A percentile compares a stretch with the other conserved stretches of the same genome.
These are phyloP conservation scores for Zeus faber DNA, from an alignment of 2,113 vertebrate species.

Conservation along the genomic window DNA sequence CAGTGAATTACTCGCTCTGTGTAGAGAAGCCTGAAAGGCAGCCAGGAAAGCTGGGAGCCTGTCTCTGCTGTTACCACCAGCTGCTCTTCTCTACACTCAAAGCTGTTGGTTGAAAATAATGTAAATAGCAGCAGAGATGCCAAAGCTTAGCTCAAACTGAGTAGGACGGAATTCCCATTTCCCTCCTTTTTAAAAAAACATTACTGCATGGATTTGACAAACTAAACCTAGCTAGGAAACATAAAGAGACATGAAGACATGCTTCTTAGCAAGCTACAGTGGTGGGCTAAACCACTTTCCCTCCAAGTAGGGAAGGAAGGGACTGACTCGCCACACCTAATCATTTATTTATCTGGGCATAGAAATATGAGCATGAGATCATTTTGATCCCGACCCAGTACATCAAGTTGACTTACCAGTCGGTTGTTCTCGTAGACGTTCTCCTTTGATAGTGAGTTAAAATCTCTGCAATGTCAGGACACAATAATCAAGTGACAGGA, in stretches of 20 bases:
- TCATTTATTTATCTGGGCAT: background rate
- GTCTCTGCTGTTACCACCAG: conserved; percentile 8
- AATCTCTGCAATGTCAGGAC: conserved; percentile 83
- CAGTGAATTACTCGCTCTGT: conserved; percentile 7
- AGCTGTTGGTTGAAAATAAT: conserved; percentile 8
- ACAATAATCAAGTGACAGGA: too few relatives aligned
- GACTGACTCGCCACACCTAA: background rate
- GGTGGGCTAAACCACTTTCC: background rate
- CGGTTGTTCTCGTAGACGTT: conserved; percentile 94
- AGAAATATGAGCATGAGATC: too few relatives aligned
- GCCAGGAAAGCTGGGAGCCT: conserved; percentile 5
- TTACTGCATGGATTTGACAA: background rate
- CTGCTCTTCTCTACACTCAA: conserved; percentile 12
- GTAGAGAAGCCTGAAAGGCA: conserved; percentile 1
- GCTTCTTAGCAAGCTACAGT: background rate
- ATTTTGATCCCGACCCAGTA: background rate
- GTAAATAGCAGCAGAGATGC: conserved; percentile 23
- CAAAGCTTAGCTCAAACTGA: conserved; percentile 34
- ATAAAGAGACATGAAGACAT: background rate
- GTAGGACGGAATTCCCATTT: conserved; percentile 23
- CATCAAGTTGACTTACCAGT: conserved; percentile 82
- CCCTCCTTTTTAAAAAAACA: background rate
- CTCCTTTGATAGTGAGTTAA: conserved; percentile 91
- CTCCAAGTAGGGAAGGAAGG: background rate
- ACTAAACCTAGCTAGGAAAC: conserved; percentile 1